These are phyloP conservation scores for Anarhynchus alexandrinus DNA, from an alignment of 2,113 vertebrate species.

Conservation along the genomic window DNA sequence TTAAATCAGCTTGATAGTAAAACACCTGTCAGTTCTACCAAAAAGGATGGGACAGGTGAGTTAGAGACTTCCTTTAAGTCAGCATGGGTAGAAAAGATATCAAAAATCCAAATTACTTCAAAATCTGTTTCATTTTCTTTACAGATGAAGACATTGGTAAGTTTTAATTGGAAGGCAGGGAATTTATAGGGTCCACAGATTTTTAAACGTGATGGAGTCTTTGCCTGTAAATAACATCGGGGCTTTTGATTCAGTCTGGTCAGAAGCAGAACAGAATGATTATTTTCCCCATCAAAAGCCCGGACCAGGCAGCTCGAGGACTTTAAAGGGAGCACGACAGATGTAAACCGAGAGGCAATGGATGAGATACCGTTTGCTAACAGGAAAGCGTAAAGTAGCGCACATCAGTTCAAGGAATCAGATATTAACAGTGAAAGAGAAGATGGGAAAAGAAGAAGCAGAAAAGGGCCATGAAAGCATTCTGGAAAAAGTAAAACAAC, in stretches of 20 bases:
- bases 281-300: background rate
- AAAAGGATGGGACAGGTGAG: background rate
- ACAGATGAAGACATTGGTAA: background rate
- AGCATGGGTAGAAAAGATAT: background rate
- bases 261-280: background rate
- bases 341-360: background rate
- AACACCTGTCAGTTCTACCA: background rate
- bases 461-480: background rate
- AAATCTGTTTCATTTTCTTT: background rate
- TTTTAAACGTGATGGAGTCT: background rate
- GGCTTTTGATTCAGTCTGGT: background rate
- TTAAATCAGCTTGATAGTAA: constrained; percentile 52
- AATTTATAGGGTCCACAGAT: background rate
- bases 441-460: background rate
- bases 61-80: background rate
- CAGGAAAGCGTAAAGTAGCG: background rate
- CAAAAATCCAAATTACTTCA: background rate
- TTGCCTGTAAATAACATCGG: background rate
- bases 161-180: background rate
- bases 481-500: background rate
- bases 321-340: background rate
- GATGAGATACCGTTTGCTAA: background rate
- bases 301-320: background rate
- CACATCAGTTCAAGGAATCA: background rate
- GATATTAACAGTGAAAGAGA: background rate